phyloP scores from a whole-genome alignment of 2,113 vertebrate genomes.

The Choloepus hoffmanni region DNA sequence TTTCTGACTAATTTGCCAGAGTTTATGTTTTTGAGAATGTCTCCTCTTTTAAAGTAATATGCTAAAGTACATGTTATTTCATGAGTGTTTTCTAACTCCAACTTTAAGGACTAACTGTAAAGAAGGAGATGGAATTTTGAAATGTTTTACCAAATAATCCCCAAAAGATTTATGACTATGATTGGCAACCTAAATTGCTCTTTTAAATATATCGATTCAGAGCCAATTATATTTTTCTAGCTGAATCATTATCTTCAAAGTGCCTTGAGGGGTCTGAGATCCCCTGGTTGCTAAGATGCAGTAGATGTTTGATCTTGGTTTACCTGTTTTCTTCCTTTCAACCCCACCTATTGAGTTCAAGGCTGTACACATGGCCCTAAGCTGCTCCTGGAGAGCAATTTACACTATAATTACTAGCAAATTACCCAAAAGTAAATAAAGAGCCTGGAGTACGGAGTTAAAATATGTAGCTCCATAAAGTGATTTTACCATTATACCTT shows the following conservation, averaged over 20 bases:
- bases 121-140: background rate
- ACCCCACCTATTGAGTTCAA: background rate
- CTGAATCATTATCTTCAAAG: constrained; percentile 33
- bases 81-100: background rate
- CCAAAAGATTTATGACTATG: background rate
- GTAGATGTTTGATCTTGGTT: background rate
- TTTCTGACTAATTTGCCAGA: background rate
- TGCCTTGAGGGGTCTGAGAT: background rate
- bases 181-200: background rate
- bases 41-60: background rate
- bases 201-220: background rate
- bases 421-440: constrained; percentile 10
- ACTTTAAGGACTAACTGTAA: constrained; percentile 16
- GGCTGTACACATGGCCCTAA: background rate
- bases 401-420: background rate
- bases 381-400: background rate
- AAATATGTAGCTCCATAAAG: background rate
- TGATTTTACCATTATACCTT: background rate
- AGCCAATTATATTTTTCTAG: background rate
- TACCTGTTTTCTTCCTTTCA: background rate
- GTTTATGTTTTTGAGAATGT: background rate
- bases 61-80: background rate
- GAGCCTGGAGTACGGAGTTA: background rate
- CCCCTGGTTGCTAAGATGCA: background rate
- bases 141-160: background rate